A percentile compares a stretch with the other conserved stretches of the same genome.
These are phyloP conservation scores for Erannis defoliaria DNA, from an alignment of 2,888 invertebrate species.

Conservation along the genomic window DNA sequence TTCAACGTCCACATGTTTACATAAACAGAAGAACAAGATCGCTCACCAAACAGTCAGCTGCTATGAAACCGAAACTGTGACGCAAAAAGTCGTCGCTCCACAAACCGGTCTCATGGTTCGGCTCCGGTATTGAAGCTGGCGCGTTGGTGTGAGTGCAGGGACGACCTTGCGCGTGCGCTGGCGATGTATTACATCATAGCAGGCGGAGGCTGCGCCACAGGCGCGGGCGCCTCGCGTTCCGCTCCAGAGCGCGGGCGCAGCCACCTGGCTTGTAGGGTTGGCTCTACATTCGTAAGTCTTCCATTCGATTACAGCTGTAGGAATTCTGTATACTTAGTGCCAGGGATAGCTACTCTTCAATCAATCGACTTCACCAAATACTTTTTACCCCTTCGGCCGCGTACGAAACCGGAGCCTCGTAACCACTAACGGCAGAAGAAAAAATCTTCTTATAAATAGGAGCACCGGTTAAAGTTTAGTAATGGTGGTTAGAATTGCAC, in stretches of 20 bases:
- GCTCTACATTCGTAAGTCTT: not conserved
- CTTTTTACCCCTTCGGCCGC: too few species aligned
- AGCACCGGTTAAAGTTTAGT: too few species aligned
- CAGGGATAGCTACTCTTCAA: too few species aligned
- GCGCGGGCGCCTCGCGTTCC: conserved; percentile 52
- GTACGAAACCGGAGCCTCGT: too few species aligned
- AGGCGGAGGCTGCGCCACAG: conserved; percentile 49
- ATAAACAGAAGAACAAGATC: conserved; percentile 7
- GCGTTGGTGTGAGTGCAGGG: conserved; percentile 32
- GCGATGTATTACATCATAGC: conserved; percentile 63
- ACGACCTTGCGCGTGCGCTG: conserved; percentile 59
- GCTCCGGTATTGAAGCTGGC: not conserved
- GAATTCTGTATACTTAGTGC: too few species aligned
- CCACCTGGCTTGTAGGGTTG: conserved; percentile 19
- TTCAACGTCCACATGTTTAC: not conserved
- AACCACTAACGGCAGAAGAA: too few species aligned
- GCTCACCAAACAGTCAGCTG: conserved; percentile 8
- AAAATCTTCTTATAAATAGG: too few species aligned
- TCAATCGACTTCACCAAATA: too few species aligned
- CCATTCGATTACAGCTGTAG: too few species aligned
- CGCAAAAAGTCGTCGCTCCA: conserved; percentile 23
- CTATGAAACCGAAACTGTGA: conserved; percentile 22
- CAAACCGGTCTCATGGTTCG: conserved; percentile 38
- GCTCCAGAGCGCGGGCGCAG: conserved; percentile 43
- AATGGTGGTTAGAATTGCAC: too few species aligned